Evolutionary conservation across 2,888 invertebrate species (phyloP).

Genomic region (Tenthredo amoena): DNA sequence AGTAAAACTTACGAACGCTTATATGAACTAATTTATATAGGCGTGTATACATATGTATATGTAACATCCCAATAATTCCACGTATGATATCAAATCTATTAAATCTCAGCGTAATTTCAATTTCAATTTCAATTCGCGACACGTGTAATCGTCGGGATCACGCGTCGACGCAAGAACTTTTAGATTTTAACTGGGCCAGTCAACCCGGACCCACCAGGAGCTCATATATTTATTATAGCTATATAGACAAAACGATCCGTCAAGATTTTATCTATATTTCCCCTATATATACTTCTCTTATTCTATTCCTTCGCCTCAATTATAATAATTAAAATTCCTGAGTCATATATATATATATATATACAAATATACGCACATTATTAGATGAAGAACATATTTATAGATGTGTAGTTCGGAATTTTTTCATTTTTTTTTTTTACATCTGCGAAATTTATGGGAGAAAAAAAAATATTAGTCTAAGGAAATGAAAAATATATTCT

Average conservation of each 20-base stretch:
- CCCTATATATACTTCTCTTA: neutral
- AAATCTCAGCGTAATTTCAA: neutral
- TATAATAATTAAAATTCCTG: neutral
- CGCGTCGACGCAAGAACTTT: neutral
- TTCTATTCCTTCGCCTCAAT: neutral
- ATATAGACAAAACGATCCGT: neutral
- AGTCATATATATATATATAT: neutral
- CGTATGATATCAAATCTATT: neutral
- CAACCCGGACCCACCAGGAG: slow-evolving; percentile 7
- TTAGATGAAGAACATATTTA: neutral
- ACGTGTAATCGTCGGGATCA: neutral
- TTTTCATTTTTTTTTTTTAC: too few species aligned
- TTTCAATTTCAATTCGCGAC: neutral
- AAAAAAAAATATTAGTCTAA: too few species aligned
- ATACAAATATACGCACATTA: neutral
- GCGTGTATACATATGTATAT: too few species aligned
- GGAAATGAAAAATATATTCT: neutral
- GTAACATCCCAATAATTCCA: neutral
- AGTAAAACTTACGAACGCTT: neutral
- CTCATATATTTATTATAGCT: neutral
- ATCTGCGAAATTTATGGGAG: too few species aligned
- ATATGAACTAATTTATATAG: neutral
- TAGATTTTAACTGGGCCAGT: slow-evolving; percentile 24
- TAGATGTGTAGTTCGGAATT: too few species aligned
- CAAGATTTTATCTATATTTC: neutral